Percentiles rank a stretch among this genome's conserved stretches.
These are phyloP conservation scores for Coregonus ussuriensis DNA, from an alignment of 2,797 vertebrate genomes.

Conservation along the genomic window DNA sequence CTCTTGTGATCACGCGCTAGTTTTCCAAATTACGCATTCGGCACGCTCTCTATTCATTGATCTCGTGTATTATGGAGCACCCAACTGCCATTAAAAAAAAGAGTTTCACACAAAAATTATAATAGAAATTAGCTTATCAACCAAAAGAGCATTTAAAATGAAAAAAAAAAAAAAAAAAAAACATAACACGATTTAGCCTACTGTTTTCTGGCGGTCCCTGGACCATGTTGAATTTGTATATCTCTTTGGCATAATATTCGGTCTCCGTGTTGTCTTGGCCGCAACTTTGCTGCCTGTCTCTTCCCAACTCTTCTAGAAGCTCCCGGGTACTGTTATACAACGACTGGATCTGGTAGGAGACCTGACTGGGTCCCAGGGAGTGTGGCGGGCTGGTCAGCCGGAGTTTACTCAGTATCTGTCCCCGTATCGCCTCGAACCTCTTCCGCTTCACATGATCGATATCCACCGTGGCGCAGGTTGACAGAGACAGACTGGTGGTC, in stretches of 20 bases:
- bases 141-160: neutral
- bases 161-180: neutral
- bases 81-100: neutral
- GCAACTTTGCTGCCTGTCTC: conserved; percentile 79
- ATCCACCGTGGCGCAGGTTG: conserved; percentile 91
- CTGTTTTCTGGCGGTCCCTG: conserved; percentile 85
- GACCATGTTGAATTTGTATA: conserved; percentile 91
- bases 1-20: neutral
- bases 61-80: conserved; percentile 57
- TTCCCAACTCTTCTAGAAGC: conserved; percentile 86
- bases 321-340: conserved; percentile 92
- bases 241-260: conserved; percentile 93
- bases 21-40: neutral
- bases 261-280: conserved; percentile 87
- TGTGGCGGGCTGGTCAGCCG: conserved; percentile 86
- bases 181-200: conserved; percentile 67
- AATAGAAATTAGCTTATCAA: neutral
- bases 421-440: conserved; percentile 89
- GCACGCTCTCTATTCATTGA: neutral
- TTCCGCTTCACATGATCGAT: conserved; percentile 89
- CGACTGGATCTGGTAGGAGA: conserved; percentile 86
- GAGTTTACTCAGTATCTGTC: conserved; percentile 91
- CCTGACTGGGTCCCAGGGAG: conserved; percentile 79
- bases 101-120: neutral
- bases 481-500: conserved; percentile 82